Evolutionary conservation across 2,888 invertebrate genomes (phyloP), one percentile per base, ranked within the genome.

Genomic region (Agriopis aurantiaria): DNA sequence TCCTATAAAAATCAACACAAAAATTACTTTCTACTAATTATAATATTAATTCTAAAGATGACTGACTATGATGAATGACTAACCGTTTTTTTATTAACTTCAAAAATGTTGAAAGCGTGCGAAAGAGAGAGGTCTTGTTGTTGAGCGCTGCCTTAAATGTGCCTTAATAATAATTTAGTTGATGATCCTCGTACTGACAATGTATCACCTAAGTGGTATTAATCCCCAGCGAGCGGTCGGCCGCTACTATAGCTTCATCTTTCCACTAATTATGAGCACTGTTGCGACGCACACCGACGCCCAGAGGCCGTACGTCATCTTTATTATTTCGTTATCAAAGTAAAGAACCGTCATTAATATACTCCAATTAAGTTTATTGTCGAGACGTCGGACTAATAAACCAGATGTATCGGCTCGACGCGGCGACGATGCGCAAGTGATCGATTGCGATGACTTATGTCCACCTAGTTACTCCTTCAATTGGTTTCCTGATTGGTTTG

Each of bases 391-490:
- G 87, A 89, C 83, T 88, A 91, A 91, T 93, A 89, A 91, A 83
- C 86, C 89, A 86, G 88, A 89, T 88, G 88, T 89, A 90, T 90
- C 85, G 82, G 78, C 83, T n/a, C 53, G 56, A 58, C 81, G 78
- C 81, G 81, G 78, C 80, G 83, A 80, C 85, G 86, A 87, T 83
- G 85, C 83, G 86, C 85, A 83, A 87, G 85, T 91, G 92, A 93
- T 93, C 90, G 92, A 92, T 92, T 84, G 88, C 86, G 83, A 85
- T 87, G 87, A 90, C 87, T 89, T 91, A 89, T 88, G 91, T 91
- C 91, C 91, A 91, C 89, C 89, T 91, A 91, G 92, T 93, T 92
- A 92, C 91, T 92, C 91, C 88, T 91, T 91, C 93, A 93, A 94
- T 93, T 93, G 93, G 87, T 84, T 88, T 86, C 89, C 88, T 92